These are phyloP conservation scores for Hetaerina americana DNA, from an alignment of 1,140 invertebrate species.

Conservation along the genomic window DNA sequence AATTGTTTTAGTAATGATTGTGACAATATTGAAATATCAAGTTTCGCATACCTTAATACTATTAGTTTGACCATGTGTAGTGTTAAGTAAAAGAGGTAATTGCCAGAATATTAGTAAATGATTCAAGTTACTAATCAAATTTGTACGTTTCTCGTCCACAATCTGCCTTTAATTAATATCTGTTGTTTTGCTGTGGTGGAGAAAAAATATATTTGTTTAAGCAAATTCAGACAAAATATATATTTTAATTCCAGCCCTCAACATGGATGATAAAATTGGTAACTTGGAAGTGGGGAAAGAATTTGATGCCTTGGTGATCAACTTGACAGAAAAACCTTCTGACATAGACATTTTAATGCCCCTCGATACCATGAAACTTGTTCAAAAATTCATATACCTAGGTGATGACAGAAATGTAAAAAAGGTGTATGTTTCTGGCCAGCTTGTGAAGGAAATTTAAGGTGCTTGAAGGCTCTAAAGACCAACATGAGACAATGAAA, in stretches of 20 bases:
- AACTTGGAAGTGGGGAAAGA: constrained; percentile 68
- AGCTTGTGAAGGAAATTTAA: constrained; percentile 44
- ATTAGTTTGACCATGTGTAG: too few relatives aligned
- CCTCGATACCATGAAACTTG: constrained; percentile 38
- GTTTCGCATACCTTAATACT: too few relatives aligned
- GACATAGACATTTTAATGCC: constrained; percentile 30
- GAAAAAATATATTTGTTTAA: constrained; percentile 8
- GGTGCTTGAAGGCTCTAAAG: too few relatives aligned
- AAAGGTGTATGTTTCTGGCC: constrained; percentile 61
- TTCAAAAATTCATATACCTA: constrained; percentile 69
- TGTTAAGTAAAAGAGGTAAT: too few relatives aligned
- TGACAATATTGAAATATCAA: too few relatives aligned
- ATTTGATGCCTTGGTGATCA: constrained; percentile 67
- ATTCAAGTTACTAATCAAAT: constrained; percentile 7
- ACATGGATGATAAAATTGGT: constrained; percentile 55
- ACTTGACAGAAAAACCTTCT: constrained; percentile 22
- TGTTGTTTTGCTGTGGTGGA: too few relatives aligned
- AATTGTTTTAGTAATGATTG: too few relatives aligned
- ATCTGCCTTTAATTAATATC: background rate
- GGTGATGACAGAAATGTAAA: constrained; percentile 76
- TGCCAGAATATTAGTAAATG: constrained; percentile 7
- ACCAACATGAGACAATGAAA: too few relatives aligned
- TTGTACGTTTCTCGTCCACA: too few relatives aligned
- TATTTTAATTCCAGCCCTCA: constrained; percentile 46
- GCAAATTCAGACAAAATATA: constrained; percentile 8